Evolutionary conservation across 37 sponge, comb jelly and placozoan genomes (phyloP).

Genomic region (Dysidea cf. avara): DNA sequence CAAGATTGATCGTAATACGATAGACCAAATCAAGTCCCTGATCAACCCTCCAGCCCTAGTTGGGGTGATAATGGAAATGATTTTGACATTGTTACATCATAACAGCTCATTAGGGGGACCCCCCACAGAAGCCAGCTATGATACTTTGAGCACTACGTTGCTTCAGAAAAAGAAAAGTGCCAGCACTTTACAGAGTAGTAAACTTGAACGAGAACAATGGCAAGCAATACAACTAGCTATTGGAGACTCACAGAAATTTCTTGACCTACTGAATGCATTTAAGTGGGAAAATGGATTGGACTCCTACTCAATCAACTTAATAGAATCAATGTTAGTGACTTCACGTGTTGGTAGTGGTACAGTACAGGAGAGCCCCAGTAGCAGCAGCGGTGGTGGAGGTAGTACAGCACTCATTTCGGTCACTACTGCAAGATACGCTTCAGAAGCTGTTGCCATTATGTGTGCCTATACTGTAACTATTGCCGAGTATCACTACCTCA

Average conservation of each 20-base stretch:
- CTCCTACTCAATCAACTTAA: conserved; percentile 47
- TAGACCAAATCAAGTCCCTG: conserved; percentile 77
- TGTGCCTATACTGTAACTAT: conserved; percentile 65
- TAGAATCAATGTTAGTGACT: conserved; percentile 48
- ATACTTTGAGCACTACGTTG: no score
- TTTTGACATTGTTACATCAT: conserved; percentile 52
- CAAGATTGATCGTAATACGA: conserved; percentile 79
- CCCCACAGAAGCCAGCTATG: neutral
- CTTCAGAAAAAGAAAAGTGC: no score
- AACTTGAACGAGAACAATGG: conserved; percentile 66
- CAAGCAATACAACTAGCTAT: conserved; percentile 60
- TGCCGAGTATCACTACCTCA: conserved; percentile 39
- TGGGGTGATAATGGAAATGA: conserved; percentile 73
- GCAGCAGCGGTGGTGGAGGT: neutral
- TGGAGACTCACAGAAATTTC: conserved; percentile 82
- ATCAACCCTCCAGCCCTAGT: conserved; percentile 74
- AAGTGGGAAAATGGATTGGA: conserved; percentile 79
- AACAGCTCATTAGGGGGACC: neutral
- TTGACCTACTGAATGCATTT: conserved; percentile 61
- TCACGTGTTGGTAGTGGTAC: neutral
- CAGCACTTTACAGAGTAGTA: neutral
- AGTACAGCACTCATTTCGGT: conserved; percentile 45
- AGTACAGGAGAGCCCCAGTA: neutral
- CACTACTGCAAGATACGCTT: conserved; percentile 59
- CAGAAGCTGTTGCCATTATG: conserved; percentile 69